These are phyloP conservation scores for Notodonta ziczac DNA, from an alignment of 2,888 invertebrate species.

Conservation along the genomic window DNA sequence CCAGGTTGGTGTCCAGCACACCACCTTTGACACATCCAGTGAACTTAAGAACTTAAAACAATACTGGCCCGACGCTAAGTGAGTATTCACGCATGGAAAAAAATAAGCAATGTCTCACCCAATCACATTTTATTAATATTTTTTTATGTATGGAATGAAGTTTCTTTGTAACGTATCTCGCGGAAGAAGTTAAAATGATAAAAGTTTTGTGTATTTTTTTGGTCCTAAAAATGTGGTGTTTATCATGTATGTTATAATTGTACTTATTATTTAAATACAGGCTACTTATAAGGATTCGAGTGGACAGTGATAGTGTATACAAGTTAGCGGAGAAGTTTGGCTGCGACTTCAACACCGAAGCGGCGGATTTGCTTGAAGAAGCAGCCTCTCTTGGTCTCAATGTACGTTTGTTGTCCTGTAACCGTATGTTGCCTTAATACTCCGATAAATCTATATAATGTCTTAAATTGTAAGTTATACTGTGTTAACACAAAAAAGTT, in stretches of 20 bases:
- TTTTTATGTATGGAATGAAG: too few relatives aligned
- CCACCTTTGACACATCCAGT: conserved; percentile 49
- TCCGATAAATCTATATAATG: neutral
- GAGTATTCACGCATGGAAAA: conserved; percentile 2
- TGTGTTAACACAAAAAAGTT: too few relatives aligned
- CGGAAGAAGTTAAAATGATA: too few relatives aligned
- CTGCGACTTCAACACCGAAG: conserved; percentile 50
- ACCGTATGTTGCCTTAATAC: neutral
- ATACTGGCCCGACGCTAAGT: conserved; percentile 50
- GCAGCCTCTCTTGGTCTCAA: conserved; percentile 37
- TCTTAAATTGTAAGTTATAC: too few relatives aligned
- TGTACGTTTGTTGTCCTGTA: neutral
- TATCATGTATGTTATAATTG: neutral
- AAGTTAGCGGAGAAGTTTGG: conserved; percentile 51
- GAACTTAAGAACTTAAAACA: conserved; percentile 47
- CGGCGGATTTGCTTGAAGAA: conserved; percentile 45
- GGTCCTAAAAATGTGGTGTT: too few relatives aligned
- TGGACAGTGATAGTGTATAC: conserved; percentile 47
- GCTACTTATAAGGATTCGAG: conserved; percentile 39
- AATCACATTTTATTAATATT: too few relatives aligned
- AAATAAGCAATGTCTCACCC: too few relatives aligned
- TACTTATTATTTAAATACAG: conserved; percentile 1
- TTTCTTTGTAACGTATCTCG: too few relatives aligned
- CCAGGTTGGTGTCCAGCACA: conserved; percentile 44
- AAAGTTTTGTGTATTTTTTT: too few relatives aligned